These are phyloP conservation scores for Cynopterus sphinx DNA, from an alignment of 2,797 vertebrate genomes.

Conservation along the genomic window DNA sequence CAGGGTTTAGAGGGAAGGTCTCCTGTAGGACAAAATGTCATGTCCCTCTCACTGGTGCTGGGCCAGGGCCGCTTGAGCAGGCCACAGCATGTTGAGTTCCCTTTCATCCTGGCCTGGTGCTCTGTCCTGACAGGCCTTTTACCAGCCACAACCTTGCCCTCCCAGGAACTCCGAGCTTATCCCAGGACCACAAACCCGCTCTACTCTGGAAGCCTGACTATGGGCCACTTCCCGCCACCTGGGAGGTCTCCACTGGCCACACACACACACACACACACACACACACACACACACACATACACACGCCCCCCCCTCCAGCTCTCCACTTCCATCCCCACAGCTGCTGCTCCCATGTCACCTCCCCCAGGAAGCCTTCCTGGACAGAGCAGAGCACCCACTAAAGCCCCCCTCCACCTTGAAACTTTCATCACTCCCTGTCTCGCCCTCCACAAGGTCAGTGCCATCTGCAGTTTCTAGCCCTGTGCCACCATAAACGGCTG, in stretches of 20 bases:
- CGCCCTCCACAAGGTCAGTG: not conserved
- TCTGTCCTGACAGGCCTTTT: not conserved
- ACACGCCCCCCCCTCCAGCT: not conserved
- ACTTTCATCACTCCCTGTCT: not conserved
- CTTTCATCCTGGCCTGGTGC: not conserved
- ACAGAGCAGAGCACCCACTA: not conserved
- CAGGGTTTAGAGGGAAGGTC: not conserved
- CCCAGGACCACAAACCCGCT: not conserved
- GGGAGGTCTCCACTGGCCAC: not conserved
- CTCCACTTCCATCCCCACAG: no score
- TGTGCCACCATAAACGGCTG: not conserved
- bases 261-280: accelerated
- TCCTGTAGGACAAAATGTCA: not conserved
- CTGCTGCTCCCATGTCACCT: not conserved
- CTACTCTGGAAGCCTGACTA: not conserved
- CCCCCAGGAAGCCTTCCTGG: constrained; percentile 30
- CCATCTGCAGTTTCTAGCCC: not conserved
- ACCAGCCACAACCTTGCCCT: not conserved
- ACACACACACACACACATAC: accelerated
- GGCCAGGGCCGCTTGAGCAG: not conserved
- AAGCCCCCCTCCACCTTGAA: not conserved
- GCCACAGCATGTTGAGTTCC: not conserved
- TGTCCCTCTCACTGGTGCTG: not conserved
- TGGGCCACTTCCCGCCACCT: not conserved
- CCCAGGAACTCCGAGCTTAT: not conserved